phyloP scores from a whole-genome alignment of 1,140 invertebrate species.

The Drosophila subpulchrella region DNA sequence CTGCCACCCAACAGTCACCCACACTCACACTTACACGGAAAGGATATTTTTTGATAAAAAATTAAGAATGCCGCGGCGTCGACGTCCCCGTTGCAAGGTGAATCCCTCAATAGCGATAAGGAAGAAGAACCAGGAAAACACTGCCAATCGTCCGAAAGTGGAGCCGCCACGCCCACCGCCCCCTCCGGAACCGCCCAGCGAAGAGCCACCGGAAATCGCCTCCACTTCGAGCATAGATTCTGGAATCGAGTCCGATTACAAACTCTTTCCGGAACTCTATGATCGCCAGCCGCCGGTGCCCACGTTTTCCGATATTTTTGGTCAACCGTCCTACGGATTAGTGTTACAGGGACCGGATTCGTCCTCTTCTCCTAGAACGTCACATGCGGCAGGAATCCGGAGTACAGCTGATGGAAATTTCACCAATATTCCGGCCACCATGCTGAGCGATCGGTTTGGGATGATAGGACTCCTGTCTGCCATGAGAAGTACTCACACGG shows the following conservation, averaged over 20 bases:
- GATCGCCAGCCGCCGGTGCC: conserved; percentile 45
- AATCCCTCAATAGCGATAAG: conserved; percentile 25
- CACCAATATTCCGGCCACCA: conserved; percentile 17
- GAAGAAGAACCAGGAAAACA: conserved; percentile 27
- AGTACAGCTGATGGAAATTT: conserved; percentile 11
- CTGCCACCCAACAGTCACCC: not conserved
- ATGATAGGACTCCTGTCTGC: conserved; percentile 32
- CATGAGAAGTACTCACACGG: conserved; percentile 22
- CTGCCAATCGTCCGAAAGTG: not conserved
- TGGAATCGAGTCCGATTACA: conserved; percentile 46
- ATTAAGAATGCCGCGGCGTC: conserved; percentile 52
- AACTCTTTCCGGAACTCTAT: conserved; percentile 60
- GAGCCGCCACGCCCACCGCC: not conserved
- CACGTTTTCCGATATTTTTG: conserved; percentile 61
- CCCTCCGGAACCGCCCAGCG: not conserved
- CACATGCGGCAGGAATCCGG: not conserved
- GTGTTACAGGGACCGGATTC: not conserved
- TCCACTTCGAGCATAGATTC: conserved; percentile 3
- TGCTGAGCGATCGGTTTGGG: conserved; percentile 44
- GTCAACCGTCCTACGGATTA: conserved; percentile 39
- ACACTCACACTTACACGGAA: not conserved
- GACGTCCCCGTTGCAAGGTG: conserved; percentile 57
- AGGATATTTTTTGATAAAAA: conserved; percentile 3
- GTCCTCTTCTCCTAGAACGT: not conserved
- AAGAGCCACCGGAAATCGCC: conserved; percentile 5